Percentiles rank a stretch among this genome's conserved stretches.
Conservation (phyloP, 2,888 invertebrate species). For the Platycheirus albimanus region DNA sequence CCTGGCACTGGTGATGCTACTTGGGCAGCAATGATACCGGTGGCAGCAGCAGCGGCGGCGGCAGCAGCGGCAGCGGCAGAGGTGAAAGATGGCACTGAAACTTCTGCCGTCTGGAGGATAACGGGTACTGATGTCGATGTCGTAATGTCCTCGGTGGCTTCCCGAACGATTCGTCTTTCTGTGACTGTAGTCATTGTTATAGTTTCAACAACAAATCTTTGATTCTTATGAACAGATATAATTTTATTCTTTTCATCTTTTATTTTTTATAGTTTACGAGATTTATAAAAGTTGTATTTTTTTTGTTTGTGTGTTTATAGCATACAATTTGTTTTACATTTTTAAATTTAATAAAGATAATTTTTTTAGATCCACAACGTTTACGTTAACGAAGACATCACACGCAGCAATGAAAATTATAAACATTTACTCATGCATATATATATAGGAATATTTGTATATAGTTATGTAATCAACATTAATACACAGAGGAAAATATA, state of each 20-base stretch:
- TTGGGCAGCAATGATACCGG: slow-evolving; percentile 30
- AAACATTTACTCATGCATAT: slow-evolving; percentile 75
- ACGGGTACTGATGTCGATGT: slow-evolving; percentile 60
- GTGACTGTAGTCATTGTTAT: slow-evolving; percentile 88
- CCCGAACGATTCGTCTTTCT: slow-evolving; percentile 85
- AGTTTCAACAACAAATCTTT: slow-evolving; percentile 85
- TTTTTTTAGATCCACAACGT: slow-evolving; percentile 62
- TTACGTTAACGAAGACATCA: slow-evolving; percentile 75
- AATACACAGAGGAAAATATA: background rate
- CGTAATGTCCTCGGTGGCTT: slow-evolving; percentile 80
- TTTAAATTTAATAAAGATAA: slow-evolving; percentile 52
- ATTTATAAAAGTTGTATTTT: slow-evolving; percentile 27
- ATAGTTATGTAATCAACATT: slow-evolving; percentile 24
- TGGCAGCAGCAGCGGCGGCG: slow-evolving; percentile 25
- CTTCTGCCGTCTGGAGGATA: slow-evolving; percentile 62
- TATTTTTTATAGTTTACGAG: slow-evolving; percentile 55
- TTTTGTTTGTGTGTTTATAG: slow-evolving; percentile 44
- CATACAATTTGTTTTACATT: slow-evolving; percentile 62
- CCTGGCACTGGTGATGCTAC: slow-evolving; percentile 28
- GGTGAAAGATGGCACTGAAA: slow-evolving; percentile 48
- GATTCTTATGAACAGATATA: slow-evolving; percentile 79
- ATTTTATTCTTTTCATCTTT: slow-evolving; percentile 76
- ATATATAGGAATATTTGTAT: slow-evolving; percentile 16
- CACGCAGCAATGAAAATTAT: slow-evolving; percentile 76
- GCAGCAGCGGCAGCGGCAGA: slow-evolving; percentile 17